These are phyloP conservation scores for Oryzaephilus surinamensis DNA, from an alignment of 1,140 invertebrate species.

Conservation along the genomic window DNA sequence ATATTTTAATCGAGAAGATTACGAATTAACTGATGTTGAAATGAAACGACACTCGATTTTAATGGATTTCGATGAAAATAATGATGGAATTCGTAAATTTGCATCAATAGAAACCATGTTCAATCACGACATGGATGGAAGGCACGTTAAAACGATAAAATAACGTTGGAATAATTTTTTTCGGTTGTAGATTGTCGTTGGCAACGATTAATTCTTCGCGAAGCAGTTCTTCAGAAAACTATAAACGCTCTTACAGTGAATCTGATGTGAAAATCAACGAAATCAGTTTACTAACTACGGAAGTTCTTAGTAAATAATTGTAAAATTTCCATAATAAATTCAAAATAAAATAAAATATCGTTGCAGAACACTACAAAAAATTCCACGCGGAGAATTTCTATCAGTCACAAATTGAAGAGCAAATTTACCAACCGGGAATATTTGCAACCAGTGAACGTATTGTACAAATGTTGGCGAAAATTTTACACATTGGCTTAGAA, in stretches of 20 bases:
- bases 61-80: slow-evolving; percentile 23
- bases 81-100: slow-evolving; percentile 1
- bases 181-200: neutral
- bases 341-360: neutral
- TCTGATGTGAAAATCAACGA: neutral
- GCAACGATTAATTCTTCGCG: slow-evolving; percentile 12
- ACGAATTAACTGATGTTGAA: slow-evolving; percentile 15
- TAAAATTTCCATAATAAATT: neutral
- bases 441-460: slow-evolving; percentile 25
- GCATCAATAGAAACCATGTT: slow-evolving; percentile 6
- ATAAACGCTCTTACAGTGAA: neutral
- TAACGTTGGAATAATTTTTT: neutral
- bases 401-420: slow-evolving; percentile 29
- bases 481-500: slow-evolving; percentile 24
- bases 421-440: slow-evolving; percentile 24
- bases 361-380: slow-evolving; percentile 24
- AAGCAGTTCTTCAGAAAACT: too few species aligned
- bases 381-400: slow-evolving; percentile 24
- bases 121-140: slow-evolving; percentile 7
- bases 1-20: slow-evolving; percentile 13
- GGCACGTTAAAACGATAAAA: slow-evolving; percentile 1
- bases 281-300: slow-evolving; percentile 20
- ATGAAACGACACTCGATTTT: slow-evolving; percentile 16
- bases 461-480: slow-evolving; percentile 23
- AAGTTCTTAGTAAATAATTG: slow-evolving; percentile 18